Base-by-base conservation (phyloP, 2,888 invertebrate genomes). In the Apeira syringaria region DNA sequence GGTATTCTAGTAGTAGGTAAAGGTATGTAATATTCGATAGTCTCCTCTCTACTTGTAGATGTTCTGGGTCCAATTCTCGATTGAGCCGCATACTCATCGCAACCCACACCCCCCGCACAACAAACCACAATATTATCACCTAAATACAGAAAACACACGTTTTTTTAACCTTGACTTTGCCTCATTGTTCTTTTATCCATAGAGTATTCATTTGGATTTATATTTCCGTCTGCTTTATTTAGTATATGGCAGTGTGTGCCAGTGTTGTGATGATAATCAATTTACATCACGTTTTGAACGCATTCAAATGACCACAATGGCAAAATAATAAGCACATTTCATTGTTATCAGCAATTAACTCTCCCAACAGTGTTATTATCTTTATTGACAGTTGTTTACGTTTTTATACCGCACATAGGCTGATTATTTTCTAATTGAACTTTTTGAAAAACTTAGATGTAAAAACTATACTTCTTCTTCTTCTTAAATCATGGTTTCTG, bases 301-400 rank as follows among this genome's bases (percentile, higher is more conserved):
- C 29, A 44, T 27, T 39, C 30, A 36, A 25, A 22, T 29, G 22
- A 10, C 36, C 31, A 15, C 15, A 15, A 15, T 5, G 8, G n/a
- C 15, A 15, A 38, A 17, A 42, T 35, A 31, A 34, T 27, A 36
- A 47, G 35, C 46, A 45, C 30, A 46, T 33, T 20, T 42, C 20
- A 41, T 20, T 53, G 42, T 51, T 53, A 54, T 53, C 53, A 45
- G 33, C 31, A 39, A 48, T 54, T 41, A 49, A 45, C 53, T 45
- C 53, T 39, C 53, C 56, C 47, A 38, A 53, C 39, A 42, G 38
- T 40, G 22, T 34, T 36, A 34, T 44, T 52, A 40, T 48, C 44
- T 46, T 53, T 47, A 40, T 37, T 32, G 35, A 36, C 31, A 31
- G 25, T 26, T 26, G 24, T 28, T 37, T 37, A 37, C 27, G 20